Evolutionary conservation across 2,888 invertebrate genomes (phyloP), one percentile per base, ranked within the genome.

Genomic region (Pseudococcus longispinus): DNA sequence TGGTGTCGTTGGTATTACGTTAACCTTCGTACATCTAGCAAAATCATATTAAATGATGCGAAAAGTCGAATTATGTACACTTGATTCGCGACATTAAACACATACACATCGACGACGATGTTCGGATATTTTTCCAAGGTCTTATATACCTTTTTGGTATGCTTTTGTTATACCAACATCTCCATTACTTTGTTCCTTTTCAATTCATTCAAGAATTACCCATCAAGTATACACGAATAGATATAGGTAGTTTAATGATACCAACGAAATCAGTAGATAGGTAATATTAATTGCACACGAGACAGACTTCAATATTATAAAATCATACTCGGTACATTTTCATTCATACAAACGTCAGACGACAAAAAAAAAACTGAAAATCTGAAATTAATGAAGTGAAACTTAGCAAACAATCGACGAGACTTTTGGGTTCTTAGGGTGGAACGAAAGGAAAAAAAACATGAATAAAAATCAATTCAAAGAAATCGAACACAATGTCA

Each of bases 61-160:
- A 74, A 74, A 74, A 74, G 29, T 74, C 37, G 74, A 74, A 74
- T 74, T 74, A 74, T 37, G 74, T 32, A 74, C 74, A 74, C 74
- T 74, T 74, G 26, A 74, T 37, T 74, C 74, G 15, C 74, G 74
- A 74, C 74, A 74, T 74, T 74, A 74, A 74, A 51, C n/a, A 18
- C 51, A n/a, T n/a, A 74, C 37, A 74, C 37, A n/a, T 18, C 37
- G 32, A 32, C 2, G 26, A 65, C 20, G 11, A 8, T 26, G 23
- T 65, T 65, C 26, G 20, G n/a, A 20, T 18, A 18, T 20, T 60
- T 60, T n/a, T 60, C 60, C 8, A 60, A 60, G 60, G 60, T 60
- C 20, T 20, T 60, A 23, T 60, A 60, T 9, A 37, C 37, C 37
- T 37, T 8, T 37, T 37, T 37, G 37, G 20, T 60, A 8, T 60